Evolutionary conservation across 2,797 vertebrate genomes (phyloP).

Genomic region (Saxicola maurus): DNA sequence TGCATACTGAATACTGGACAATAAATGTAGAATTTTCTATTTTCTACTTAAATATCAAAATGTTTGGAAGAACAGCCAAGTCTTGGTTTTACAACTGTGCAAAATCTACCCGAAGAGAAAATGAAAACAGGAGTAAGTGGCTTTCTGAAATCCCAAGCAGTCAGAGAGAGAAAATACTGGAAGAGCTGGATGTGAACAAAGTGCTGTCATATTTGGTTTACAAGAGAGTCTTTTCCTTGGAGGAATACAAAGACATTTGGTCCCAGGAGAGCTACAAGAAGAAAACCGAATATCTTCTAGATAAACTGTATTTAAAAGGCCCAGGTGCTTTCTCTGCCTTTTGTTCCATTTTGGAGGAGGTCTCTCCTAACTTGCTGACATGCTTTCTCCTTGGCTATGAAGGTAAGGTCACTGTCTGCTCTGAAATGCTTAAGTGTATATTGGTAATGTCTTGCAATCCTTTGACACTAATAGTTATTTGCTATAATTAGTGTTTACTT

Average conservation of each 20-base stretch:
- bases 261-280: constrained; percentile 74
- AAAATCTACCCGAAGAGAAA: constrained; percentile 70
- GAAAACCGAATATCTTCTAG: constrained; percentile 81
- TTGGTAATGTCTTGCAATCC: constrained; percentile 51
- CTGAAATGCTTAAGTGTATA: constrained; percentile 51
- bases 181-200: constrained; percentile 79
- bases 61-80: constrained; percentile 79
- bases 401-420: constrained; percentile 76
- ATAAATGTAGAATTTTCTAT: constrained; percentile 56
- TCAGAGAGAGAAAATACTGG: constrained; percentile 79
- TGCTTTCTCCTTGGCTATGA: constrained; percentile 84
- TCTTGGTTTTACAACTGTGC: constrained; percentile 82
- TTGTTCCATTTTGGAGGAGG: constrained; percentile 86
- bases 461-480: constrained; percentile 50
- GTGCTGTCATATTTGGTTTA: constrained; percentile 85
- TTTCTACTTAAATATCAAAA: constrained; percentile 67
- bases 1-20: constrained; percentile 54
- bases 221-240: constrained; percentile 84
- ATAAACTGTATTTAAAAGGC: constrained; percentile 83
- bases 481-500: constrained; percentile 66
- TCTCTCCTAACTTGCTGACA: constrained; percentile 86
- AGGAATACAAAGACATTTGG: constrained; percentile 86
- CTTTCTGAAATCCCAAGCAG: constrained; percentile 75
- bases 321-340: constrained; percentile 83
- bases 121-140: constrained; percentile 74